These are phyloP conservation scores for Ophiothrix spiculata DNA, from an alignment of 35 echinoderm and acorn worm genomes.

Conservation along the genomic window DNA sequence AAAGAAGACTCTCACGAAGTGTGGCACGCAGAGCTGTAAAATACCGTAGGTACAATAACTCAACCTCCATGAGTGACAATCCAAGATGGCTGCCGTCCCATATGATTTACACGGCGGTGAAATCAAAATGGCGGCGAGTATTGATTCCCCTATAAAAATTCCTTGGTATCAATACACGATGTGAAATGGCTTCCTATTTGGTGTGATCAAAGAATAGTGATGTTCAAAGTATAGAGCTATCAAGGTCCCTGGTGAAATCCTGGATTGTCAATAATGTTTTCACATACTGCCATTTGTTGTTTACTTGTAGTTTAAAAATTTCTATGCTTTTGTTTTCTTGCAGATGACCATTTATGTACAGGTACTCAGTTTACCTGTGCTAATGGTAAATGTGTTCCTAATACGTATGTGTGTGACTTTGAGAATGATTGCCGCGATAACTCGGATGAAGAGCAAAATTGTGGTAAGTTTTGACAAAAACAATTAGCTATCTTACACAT, in stretches of 20 bases:
- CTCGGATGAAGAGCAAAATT: slow-evolving; percentile 62
- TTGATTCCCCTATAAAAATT: neutral
- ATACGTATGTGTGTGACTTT: slow-evolving; percentile 33
- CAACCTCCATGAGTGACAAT: too few relatives aligned
- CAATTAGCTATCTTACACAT: too few relatives aligned
- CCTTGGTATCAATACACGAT: neutral
- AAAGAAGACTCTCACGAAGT: too few relatives aligned
- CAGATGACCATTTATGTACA: slow-evolving; percentile 22
- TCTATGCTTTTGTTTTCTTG: neutral
- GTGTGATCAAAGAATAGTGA: neutral
- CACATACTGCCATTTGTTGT: neutral
- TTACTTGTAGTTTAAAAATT: neutral
- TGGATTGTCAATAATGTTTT: neutral
- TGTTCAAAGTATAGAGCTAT: neutral
- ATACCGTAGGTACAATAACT: too few relatives aligned
- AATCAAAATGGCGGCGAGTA: too few relatives aligned
- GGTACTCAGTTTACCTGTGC: slow-evolving; percentile 34
- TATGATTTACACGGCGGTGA: too few relatives aligned
- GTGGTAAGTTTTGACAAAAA: slow-evolving; percentile 55
- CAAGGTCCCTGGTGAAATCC: neutral
- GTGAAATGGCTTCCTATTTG: neutral
- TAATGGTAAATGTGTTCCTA: slow-evolving; percentile 44
- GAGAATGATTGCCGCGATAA: slow-evolving; percentile 62
- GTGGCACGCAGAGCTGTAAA: too few relatives aligned
- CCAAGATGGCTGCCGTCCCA: too few relatives aligned